phyloP scores from a whole-genome alignment of 2,888 invertebrate genomes.

The Frankliniella fusca region DNA sequence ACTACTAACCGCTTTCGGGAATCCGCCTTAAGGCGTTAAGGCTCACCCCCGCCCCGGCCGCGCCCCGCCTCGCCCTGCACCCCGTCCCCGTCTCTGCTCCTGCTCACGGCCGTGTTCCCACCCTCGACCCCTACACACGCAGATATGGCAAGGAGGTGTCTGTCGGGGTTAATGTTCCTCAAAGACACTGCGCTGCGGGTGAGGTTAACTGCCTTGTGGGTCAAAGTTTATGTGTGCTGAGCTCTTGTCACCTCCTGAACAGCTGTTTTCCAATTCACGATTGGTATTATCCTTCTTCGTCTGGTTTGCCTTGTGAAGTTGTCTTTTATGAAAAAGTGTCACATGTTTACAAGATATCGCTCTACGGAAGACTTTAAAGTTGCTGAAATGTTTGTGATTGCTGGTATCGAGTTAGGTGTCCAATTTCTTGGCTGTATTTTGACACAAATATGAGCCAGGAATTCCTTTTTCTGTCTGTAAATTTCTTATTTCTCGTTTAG shows the following conservation, averaged over 20 bases:
- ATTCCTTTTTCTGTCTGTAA: no score
- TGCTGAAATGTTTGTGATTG: neutral
- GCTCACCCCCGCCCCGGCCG: neutral
- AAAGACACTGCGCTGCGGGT: neutral
- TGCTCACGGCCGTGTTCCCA: neutral
- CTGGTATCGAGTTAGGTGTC: no score
- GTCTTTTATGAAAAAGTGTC: no score
- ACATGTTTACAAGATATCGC: no score
- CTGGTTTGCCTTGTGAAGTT: no score
- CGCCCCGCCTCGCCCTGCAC: neutral
- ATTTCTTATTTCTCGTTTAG: no score
- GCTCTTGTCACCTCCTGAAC: neutral
- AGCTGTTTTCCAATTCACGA: neutral
- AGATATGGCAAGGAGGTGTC: neutral
- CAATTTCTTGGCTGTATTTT: no score
- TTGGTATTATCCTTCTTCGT: neutral
- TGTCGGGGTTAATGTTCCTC: neutral
- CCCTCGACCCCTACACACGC: neutral
- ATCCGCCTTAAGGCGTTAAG: no score
- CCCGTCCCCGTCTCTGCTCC: neutral
- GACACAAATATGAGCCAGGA: no score
- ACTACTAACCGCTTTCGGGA: no score
- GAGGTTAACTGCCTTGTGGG: neutral
- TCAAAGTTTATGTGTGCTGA: neutral
- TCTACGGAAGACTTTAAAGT: no score